Percentiles rank a stretch among this genome's conserved stretches.
Evolutionary conservation across 2,888 invertebrate species (phyloP).

Genomic region (Nomada fucata): DNA sequence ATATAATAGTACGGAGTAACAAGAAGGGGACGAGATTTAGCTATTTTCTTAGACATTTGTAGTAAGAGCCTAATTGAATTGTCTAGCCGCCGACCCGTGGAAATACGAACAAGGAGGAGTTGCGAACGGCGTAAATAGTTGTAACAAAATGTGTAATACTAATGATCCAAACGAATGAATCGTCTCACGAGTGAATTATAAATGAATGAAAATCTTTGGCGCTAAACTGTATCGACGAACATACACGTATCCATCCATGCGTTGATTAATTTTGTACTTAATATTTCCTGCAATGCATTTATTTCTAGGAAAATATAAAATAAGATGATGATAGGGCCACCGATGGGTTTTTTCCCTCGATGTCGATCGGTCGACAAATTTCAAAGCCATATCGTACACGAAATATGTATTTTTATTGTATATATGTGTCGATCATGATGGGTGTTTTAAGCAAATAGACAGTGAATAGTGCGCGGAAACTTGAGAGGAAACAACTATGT

Average conservation of each 20-base stretch:
- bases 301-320: not conserved
- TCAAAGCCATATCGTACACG: conserved; percentile 50
- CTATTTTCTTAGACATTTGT: conserved; percentile 67
- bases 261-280: conserved; percentile 60
- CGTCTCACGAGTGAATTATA: not conserved
- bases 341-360: not conserved
- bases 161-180: not conserved
- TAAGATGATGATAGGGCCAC: not conserved
- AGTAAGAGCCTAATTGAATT: conserved; percentile 61
- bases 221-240: not conserved
- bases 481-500: conserved; percentile 19
- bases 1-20: conserved; percentile 37
- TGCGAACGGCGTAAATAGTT: conserved; percentile 20
- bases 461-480: conserved; percentile 22
- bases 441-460: conserved; percentile 41
- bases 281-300: conserved; percentile 41
- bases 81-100: conserved; percentile 48
- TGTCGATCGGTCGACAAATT: conserved; percentile 7
- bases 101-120: conserved; percentile 34
- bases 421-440: conserved; percentile 58
- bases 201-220: conserved; percentile 7
- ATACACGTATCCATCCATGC: not conserved
- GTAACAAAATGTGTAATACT: not conserved
- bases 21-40: conserved; percentile 36
- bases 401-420: conserved; percentile 71